Conservation (phyloP, 2,113 vertebrate genomes). For the Orientallactaga bullata region DNA sequence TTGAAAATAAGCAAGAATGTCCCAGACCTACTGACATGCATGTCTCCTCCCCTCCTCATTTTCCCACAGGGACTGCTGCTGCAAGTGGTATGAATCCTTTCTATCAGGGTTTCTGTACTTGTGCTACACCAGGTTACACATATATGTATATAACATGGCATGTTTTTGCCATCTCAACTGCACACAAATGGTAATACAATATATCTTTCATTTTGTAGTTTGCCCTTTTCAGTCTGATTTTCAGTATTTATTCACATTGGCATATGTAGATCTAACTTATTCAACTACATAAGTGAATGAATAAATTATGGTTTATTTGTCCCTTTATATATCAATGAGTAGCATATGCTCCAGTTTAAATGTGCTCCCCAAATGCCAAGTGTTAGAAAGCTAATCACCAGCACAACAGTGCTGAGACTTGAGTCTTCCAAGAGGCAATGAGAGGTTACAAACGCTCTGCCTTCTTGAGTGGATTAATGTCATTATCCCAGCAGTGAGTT, state of each 20-base stretch:
- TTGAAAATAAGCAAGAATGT: not conserved
- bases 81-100: not conserved
- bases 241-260: not conserved
- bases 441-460: not conserved
- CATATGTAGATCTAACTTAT: not conserved
- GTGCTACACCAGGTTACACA: not conserved
- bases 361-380: not conserved
- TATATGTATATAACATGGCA: too few species aligned
- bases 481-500: not conserved
- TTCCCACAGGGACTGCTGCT: not conserved
- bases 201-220: not conserved
- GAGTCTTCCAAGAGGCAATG: not conserved
- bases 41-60: too few species aligned
- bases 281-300: not conserved
- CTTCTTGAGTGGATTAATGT: not conserved
- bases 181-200: not conserved
- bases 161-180: not conserved
- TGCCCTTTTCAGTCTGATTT: not conserved
- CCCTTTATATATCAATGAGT: not conserved
- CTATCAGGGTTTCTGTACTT: too few species aligned
- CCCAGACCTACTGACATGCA: not conserved
- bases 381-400: not conserved
- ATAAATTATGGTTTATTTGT: not conserved
- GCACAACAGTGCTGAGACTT: not conserved
- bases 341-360: not conserved